phyloP scores from a whole-genome alignment of 1,140 invertebrate genomes.

The Trypoxylus dichotomus region DNA sequence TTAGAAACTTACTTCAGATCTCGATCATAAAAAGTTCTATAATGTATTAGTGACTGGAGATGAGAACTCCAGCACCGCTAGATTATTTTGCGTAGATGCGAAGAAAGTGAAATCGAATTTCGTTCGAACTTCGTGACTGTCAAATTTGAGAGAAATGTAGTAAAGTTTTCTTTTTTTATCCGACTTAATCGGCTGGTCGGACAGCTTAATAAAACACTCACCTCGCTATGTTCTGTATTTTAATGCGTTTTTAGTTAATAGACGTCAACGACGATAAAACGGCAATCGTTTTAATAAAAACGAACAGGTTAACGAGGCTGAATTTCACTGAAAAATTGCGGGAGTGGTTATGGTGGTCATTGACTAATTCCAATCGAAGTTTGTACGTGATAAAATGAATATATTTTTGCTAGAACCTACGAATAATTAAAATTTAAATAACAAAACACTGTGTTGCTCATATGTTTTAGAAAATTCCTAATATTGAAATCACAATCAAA shows the following conservation, averaged over 20 bases:
- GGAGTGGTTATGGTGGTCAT: no score
- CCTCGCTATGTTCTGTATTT: not conserved
- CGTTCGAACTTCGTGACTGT: slow-evolving; percentile 1
- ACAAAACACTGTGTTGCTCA: no score
- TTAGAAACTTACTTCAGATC: not conserved
- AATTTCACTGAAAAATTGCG: no score
- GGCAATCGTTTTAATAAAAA: not conserved
- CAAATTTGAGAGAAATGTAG: slow-evolving; percentile 16
- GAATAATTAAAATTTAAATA: no score
- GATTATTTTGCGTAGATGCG: not conserved
- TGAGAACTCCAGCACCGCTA: not conserved
- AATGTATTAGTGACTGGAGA: not conserved
- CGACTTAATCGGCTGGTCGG: not conserved
- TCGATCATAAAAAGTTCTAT: not conserved
- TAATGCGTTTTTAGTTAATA: not conserved
- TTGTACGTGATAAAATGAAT: no score
- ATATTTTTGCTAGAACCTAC: no score
- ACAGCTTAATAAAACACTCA: not conserved
- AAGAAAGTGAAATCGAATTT: slow-evolving; percentile 22
- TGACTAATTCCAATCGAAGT: no score
- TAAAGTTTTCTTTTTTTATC: not conserved
- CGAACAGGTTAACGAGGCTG: no score
- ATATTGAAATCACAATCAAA: no score
- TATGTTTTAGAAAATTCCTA: no score
- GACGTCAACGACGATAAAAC: not conserved